phyloP scores from a whole-genome alignment of 2,888 invertebrate species.

The Incurvaria masculella region DNA sequence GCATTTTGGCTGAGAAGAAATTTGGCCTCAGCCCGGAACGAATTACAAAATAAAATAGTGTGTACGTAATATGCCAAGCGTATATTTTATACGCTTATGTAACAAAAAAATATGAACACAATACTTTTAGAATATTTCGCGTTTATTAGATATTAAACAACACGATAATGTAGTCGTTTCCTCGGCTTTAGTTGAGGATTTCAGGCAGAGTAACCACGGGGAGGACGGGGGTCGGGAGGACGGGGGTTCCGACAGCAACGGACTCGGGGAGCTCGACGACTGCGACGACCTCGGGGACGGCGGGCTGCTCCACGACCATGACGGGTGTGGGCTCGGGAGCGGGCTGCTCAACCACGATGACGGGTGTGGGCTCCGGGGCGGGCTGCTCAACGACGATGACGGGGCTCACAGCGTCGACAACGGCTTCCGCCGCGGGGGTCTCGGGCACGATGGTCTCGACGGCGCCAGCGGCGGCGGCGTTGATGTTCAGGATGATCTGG shows the following conservation, averaged over 20 bases:
- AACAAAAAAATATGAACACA: too few species aligned
- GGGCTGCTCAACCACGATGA: slow-evolving; percentile 11
- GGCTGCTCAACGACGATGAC: slow-evolving; percentile 19
- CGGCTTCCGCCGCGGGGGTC: slow-evolving; percentile 18
- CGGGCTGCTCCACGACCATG: slow-evolving; percentile 20
- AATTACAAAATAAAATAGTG: too few species aligned
- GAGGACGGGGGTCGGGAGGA: slow-evolving; percentile 13
- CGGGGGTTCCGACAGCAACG: slow-evolving; percentile 8
- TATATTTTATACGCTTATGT: too few species aligned
- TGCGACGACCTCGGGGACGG: slow-evolving; percentile 16
- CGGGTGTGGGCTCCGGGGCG: slow-evolving; percentile 24
- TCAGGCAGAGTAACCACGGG: slow-evolving; percentile 6
- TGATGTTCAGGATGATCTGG: slow-evolving; percentile 20
- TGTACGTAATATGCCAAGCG: too few species aligned
- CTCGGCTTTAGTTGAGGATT: slow-evolving; percentile 15
- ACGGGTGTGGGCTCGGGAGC: slow-evolving; percentile 18
- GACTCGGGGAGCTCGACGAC: slow-evolving; percentile 17
- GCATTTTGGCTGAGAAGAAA: too few species aligned
- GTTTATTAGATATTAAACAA: too few species aligned
- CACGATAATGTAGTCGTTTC: too few species aligned
- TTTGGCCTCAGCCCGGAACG: too few species aligned
- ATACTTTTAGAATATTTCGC: too few species aligned
- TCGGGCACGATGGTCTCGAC: slow-evolving; percentile 12
- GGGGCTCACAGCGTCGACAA: slow-evolving; percentile 19
- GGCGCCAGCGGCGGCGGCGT: slow-evolving; percentile 5